Evolutionary conservation across 2,888 invertebrate species (phyloP).

Genomic region (Pollenia griseotomentosa): DNA sequence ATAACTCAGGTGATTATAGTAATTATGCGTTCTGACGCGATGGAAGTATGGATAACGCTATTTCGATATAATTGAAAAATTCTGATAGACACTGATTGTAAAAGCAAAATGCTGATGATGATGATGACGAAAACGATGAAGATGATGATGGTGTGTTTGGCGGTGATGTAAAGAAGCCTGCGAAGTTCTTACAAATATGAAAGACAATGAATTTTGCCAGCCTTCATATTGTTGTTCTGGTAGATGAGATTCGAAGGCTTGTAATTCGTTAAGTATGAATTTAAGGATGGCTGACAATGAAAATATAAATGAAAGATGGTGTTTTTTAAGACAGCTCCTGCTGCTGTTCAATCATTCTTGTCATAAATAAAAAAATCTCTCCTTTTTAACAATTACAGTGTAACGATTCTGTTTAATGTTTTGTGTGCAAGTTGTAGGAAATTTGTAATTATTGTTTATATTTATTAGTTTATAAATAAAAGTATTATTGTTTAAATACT

Average conservation of each 20-base stretch:
- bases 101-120: constrained; percentile 62
- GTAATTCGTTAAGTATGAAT: constrained; percentile 58
- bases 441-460: background rate
- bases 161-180: constrained; percentile 63
- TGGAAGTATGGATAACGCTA: constrained; percentile 84
- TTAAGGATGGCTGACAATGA: constrained; percentile 60
- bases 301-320: constrained; percentile 68
- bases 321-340: constrained; percentile 69
- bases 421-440: background rate
- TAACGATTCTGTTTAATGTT: constrained; percentile 23
- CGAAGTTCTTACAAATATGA: constrained; percentile 15
- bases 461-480: background rate
- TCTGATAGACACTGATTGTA: constrained; percentile 84
- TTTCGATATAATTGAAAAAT: constrained; percentile 85
- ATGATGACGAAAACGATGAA: constrained; percentile 45
- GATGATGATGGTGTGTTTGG: constrained; percentile 50
- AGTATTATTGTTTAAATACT: no score
- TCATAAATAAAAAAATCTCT: constrained; percentile 63
- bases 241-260: constrained; percentile 52
- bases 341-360: constrained; percentile 69
- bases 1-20: constrained; percentile 85
- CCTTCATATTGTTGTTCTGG: constrained; percentile 5
- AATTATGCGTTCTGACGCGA: constrained; percentile 84
- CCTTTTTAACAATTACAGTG: constrained; percentile 30
- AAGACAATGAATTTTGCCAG: background rate